Conservation (phyloP, 2,797 vertebrate genomes). For the Jordanella pulchra region DNA sequence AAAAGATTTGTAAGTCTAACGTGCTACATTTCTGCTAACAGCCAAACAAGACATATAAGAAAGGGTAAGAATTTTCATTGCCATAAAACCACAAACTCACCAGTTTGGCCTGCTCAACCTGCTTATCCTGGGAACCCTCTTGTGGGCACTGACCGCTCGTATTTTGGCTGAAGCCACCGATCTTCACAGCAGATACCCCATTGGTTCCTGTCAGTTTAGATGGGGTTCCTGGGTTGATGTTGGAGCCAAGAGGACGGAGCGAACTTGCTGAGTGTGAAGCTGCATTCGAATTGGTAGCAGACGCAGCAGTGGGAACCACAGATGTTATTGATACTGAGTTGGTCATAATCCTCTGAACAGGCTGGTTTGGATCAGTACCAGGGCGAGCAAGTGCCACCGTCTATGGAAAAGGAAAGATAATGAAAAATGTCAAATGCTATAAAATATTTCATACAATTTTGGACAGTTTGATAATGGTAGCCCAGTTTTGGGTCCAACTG, state of each 20-base stretch:
- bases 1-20: no score
- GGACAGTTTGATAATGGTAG: not conserved
- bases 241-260: slow-evolving; percentile 78
- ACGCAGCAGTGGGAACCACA: slow-evolving; percentile 71
- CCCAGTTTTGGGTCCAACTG: not conserved
- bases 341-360: slow-evolving; percentile 82
- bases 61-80: no score
- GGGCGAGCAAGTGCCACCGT: slow-evolving; percentile 85
- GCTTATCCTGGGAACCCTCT: slow-evolving; percentile 88
- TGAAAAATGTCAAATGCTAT: not conserved
- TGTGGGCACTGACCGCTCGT: slow-evolving; percentile 71
- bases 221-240: slow-evolving; percentile 77
- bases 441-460: not conserved
- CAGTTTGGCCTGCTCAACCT: slow-evolving; percentile 89
- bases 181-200: slow-evolving; percentile 81
- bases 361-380: slow-evolving; percentile 78
- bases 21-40: no score
- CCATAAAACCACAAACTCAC: slow-evolving; percentile 68
- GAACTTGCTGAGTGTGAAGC: slow-evolving; percentile 74
- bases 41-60: not conserved
- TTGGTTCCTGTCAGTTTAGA: slow-evolving; percentile 86
- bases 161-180: slow-evolving; percentile 79
- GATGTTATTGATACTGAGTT: slow-evolving; percentile 80
- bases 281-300: slow-evolving; percentile 72
- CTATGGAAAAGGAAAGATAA: slow-evolving; percentile 58